Conservation (phyloP, 2,113 vertebrate genomes). For the Tetrax tetrax region DNA sequence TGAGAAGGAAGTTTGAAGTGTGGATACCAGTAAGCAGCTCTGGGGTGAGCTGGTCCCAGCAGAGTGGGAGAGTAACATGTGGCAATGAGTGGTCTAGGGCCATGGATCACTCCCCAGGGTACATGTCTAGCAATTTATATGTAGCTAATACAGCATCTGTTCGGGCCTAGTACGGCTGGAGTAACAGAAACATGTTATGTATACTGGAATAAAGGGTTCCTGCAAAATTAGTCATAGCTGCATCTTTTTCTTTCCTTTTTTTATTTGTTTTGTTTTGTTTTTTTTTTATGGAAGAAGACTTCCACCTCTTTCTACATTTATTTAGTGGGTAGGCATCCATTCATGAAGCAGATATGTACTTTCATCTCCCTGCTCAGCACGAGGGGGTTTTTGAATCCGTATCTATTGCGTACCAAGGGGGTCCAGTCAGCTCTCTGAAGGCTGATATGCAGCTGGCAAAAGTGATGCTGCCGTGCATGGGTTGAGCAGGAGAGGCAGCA, state of each 20-base stretch:
- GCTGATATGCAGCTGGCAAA: neutral
- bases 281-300: neutral
- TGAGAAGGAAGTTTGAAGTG: neutral
- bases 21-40: neutral
- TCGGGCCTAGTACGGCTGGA: neutral
- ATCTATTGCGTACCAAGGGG: accelerated
- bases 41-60: neutral
- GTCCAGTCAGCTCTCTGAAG: neutral
- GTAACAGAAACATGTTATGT: accelerated
- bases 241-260: neutral
- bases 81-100: no score
- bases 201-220: neutral
- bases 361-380: neutral
- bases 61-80: neutral
- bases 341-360: neutral
- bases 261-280: neutral
- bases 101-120: no score
- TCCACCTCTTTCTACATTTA: neutral
- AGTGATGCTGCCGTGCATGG: neutral
- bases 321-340: neutral
- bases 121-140: accelerated
- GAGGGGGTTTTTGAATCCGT: neutral
- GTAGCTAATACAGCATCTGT: neutral
- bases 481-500: neutral
- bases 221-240: neutral